These are phyloP conservation scores for Rhopalosiphum maidis DNA, from an alignment of 1,140 invertebrate species.

Conservation along the genomic window DNA sequence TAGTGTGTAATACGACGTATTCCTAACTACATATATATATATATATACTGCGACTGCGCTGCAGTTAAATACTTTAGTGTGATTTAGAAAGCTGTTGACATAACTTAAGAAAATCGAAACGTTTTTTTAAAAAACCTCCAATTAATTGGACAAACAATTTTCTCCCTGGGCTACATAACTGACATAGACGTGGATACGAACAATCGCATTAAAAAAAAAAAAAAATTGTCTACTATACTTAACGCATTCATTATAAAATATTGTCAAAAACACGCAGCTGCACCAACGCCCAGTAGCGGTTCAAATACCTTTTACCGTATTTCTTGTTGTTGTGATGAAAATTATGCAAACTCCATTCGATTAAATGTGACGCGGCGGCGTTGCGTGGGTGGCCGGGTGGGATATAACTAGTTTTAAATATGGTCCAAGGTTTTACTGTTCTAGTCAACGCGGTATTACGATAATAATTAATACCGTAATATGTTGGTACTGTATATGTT, in stretches of 20 bases:
- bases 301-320: conserved; percentile 12
- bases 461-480: not conserved
- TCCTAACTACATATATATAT: not conserved
- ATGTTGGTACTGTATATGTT: not conserved
- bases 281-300: not conserved
- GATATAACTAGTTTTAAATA: conserved; percentile 30
- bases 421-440: conserved; percentile 36
- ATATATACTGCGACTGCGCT: too few species aligned
- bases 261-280: not conserved
- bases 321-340: not conserved
- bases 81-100: not conserved
- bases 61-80: not conserved
- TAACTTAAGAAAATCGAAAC: not conserved
- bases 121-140: not conserved
- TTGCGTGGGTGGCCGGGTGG: not conserved
- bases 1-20: not conserved
- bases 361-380: not conserved
- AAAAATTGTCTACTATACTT: not conserved
- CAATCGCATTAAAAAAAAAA: not conserved
- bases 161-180: not conserved
- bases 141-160: not conserved
- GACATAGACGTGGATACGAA: not conserved
- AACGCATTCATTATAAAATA: not conserved
- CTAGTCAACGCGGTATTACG: not conserved
- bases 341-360: not conserved